Evolutionary conservation across 2,113 vertebrate genomes (phyloP).

Genomic region (Sebastes schlegelii): DNA sequence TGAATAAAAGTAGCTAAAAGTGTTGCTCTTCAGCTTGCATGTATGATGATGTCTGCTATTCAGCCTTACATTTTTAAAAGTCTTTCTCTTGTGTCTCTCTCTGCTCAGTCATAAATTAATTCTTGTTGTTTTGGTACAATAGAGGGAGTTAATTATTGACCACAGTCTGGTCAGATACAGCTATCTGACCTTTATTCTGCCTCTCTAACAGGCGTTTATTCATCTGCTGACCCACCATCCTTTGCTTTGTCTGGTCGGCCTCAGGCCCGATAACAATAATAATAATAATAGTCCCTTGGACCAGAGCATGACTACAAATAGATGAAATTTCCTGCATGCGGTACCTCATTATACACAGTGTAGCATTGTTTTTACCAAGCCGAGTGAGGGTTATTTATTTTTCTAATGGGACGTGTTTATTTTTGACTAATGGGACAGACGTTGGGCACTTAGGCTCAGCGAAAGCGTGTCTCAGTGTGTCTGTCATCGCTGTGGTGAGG

Average conservation of each 20-base stretch:
- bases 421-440: slow-evolving; percentile 74
- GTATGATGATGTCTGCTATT: neutral
- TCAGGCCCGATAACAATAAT: slow-evolving; percentile 15
- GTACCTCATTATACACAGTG: slow-evolving; percentile 47
- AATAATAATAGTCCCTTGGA: slow-evolving; percentile 26
- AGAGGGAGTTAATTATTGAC: slow-evolving; percentile 18
- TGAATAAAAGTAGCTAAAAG: neutral
- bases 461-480: slow-evolving; percentile 49
- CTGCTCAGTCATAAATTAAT: neutral
- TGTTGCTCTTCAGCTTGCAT: neutral
- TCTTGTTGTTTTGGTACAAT: neutral
- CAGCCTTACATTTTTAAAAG: neutral
- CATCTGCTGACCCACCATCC: slow-evolving; percentile 37
- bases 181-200: slow-evolving; percentile 38
- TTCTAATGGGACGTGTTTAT: slow-evolving; percentile 75
- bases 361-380: slow-evolving; percentile 69
- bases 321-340: slow-evolving; percentile 50
- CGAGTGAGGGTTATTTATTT: slow-evolving; percentile 70
- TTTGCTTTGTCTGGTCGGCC: slow-evolving; percentile 53
- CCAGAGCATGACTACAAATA: slow-evolving; percentile 50
- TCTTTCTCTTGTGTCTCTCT: neutral
- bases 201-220: slow-evolving; percentile 41
- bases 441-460: slow-evolving; percentile 58
- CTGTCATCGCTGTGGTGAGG: slow-evolving; percentile 66
- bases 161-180: slow-evolving; percentile 6